Conservation (phyloP, 2,797 vertebrate species). For the Molossus molossus region DNA sequence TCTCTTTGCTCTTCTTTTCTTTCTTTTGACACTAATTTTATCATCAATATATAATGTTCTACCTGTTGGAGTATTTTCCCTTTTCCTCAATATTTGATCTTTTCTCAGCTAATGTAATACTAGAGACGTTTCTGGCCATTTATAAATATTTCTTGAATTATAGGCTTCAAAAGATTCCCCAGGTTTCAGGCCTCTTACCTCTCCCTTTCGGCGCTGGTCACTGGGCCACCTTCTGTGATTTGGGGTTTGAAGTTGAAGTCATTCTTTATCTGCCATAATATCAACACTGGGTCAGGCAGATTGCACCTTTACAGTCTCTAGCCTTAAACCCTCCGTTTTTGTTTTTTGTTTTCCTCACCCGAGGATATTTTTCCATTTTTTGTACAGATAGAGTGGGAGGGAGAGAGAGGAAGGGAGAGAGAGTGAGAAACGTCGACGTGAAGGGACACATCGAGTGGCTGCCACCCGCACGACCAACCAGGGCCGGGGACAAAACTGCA, state of each 20-base stretch:
- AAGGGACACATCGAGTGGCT: no score
- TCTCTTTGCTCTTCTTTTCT: not conserved
- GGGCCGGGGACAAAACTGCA: no score
- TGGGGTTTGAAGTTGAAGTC: slow-evolving; percentile 38
- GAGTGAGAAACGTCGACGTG: no score
- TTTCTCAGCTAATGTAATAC: slow-evolving; percentile 1
- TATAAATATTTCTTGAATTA: slow-evolving; percentile 72
- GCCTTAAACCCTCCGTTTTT: slow-evolving; percentile 57
- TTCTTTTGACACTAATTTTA: slow-evolving; percentile 27
- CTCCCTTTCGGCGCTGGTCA: slow-evolving; percentile 14
- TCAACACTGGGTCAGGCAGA: slow-evolving; percentile 20
- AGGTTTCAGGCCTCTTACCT: slow-evolving; percentile 31
- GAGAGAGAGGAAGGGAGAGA: no score
- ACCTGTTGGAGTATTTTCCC: not conserved
- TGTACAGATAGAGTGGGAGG: no score
- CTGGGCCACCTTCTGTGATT: slow-evolving; percentile 29
- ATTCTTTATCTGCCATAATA: slow-evolving; percentile 50
- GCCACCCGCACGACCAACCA: no score
- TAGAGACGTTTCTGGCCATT: slow-evolving; percentile 13
- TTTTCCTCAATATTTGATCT: slow-evolving; percentile 23
- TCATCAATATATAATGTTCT: slow-evolving; percentile 13
- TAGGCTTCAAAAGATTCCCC: slow-evolving; percentile 68
- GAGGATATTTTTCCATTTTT: no score
- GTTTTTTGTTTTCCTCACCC: no score
- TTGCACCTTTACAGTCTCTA: slow-evolving; percentile 42